Base-by-base conservation (phyloP, 2,113 vertebrate species). In the Etia nguti region DNA sequence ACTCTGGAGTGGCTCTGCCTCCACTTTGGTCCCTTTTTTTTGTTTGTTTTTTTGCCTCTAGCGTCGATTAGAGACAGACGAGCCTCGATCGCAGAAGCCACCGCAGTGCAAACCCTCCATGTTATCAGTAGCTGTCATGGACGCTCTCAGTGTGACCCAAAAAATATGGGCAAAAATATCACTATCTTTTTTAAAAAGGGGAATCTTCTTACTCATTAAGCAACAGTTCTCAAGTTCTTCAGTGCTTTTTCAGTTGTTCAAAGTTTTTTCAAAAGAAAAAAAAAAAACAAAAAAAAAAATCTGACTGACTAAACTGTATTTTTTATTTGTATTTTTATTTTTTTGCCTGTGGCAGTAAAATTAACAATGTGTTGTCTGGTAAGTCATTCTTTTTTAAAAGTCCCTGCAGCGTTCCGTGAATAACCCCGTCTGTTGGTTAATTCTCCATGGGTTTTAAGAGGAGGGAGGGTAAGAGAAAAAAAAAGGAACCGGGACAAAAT, bases 121-220 rank as follows among this genome's bases (percentile, higher is more conserved):
- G 79, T 79, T 81, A 79, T 91, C 91, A 60, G 90, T 90, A 90
- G 93, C 90, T 92, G 84, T 92, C 91, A 80, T 84, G 92, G 93
- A 90, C 84, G 89, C 94, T 94, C 86, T 95, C 94, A 87, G 91
- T 84, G 90, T 94, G 97, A 98, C 98, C 98, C 98, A 97, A 97
- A 98, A 99, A 98, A 99, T 99, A 97, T 97, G 98, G 98, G 98
- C 95, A 96, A 97, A 98, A 98, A 96, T 97, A 96, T 96, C 96
- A 93, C 95, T 96, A 94, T 96, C 95, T 96, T 96, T 97, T 97
- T 95, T 97, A 96, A 97, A 97, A 97, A 97, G 97, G 98, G 98
- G 98, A 97, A 97, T 98, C 97, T 95, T 96, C 92, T 93, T 95
- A 95, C 93, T 96, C 86, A 82, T 91, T 94, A 94, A 96, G 96